phyloP scores from a whole-genome alignment of 2,888 invertebrate genomes.

The Hoplodrina blanda region DNA sequence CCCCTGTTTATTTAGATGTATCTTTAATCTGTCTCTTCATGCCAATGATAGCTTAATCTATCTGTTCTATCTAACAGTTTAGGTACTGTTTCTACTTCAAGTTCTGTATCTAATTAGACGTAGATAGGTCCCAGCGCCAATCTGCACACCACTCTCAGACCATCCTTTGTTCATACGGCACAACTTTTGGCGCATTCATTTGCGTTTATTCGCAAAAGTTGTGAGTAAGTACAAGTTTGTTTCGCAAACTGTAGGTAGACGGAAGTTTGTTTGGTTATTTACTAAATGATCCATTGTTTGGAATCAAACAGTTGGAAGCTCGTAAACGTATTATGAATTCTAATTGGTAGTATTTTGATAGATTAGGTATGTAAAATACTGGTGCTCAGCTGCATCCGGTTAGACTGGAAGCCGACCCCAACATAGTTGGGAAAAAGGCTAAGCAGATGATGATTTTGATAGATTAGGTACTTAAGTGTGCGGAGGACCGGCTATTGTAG shows the following conservation, averaged over 20 bases:
- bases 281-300: constrained; percentile 56
- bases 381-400: no score
- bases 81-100: not conserved
- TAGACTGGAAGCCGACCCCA: no score
- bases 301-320: constrained; percentile 52
- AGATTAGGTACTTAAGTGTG: no score
- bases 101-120: constrained; percentile 1
- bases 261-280: constrained; percentile 44
- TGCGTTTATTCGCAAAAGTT: constrained; percentile 56
- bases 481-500: no score
- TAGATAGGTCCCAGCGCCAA: constrained; percentile 10
- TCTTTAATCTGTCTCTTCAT: no score
- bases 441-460: no score
- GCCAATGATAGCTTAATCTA: no score
- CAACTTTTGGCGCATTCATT: constrained; percentile 53
- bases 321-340: constrained; percentile 36
- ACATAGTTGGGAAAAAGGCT: no score
- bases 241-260: constrained; percentile 28
- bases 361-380: no score
- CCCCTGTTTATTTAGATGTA: no score
- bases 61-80: not conserved
- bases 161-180: constrained; percentile 34
- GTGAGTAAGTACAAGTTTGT: constrained; percentile 32
- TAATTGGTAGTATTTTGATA: constrained; percentile 15
- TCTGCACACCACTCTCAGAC: constrained; percentile 9